Conservation (phyloP, 1,140 invertebrate species). For the Diuraphis noxia region DNA sequence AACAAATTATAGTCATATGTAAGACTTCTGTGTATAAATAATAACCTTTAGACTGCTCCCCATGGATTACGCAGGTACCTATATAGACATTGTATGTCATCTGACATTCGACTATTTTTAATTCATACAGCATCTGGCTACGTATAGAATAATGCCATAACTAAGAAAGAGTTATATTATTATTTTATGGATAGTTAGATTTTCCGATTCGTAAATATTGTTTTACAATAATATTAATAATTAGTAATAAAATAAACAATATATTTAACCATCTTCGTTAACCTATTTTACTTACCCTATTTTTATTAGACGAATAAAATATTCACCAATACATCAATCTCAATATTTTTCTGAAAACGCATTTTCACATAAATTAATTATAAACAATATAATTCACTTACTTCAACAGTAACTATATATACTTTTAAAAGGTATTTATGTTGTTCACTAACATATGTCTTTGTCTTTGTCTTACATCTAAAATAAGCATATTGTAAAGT, state of each 20-base stretch:
- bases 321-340: background rate
- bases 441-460: background rate
- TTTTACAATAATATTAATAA: background rate
- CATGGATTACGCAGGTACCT: background rate
- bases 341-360: background rate
- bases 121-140: background rate
- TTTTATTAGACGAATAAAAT: background rate
- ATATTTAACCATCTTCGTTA: background rate
- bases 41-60: background rate
- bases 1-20: conserved; percentile 31
- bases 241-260: background rate
- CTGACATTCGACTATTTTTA: background rate
- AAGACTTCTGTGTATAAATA: conserved; percentile 33
- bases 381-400: background rate
- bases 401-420: background rate
- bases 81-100: conserved; percentile 8
- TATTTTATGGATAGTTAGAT: background rate
- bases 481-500: background rate
- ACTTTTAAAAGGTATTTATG: background rate
- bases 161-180: background rate
- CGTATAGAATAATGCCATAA: background rate
- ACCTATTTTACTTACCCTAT: too few relatives aligned
- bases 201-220: background rate
- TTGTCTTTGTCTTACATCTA: background rate
- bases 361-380: background rate